Evolutionary conservation across 2,797 vertebrate genomes (phyloP).

Genomic region (Rhinogobio ventralis): DNA sequence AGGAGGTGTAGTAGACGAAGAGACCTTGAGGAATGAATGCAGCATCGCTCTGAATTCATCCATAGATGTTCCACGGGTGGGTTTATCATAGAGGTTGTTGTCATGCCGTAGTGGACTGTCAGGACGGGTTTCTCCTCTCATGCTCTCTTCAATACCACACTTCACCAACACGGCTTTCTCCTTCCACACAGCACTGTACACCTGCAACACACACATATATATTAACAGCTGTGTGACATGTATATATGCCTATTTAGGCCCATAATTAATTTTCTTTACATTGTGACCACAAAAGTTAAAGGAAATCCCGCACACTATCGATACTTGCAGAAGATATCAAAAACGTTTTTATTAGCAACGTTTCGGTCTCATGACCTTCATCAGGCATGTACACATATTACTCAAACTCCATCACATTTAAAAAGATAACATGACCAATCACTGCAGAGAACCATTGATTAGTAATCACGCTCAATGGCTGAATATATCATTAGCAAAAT

Average conservation of each 20-base stretch:
- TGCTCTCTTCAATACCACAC: conserved; percentile 85
- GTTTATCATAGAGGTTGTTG: conserved; percentile 90
- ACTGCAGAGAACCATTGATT: too few relatives aligned
- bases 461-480: too few relatives aligned
- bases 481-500: too few relatives aligned
- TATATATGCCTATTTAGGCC: too few relatives aligned
- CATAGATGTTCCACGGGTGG: conserved; percentile 93
- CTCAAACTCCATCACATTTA: too few relatives aligned
- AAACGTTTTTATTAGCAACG: too few relatives aligned
- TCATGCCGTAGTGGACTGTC: conserved; percentile 78
- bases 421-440: too few relatives aligned
- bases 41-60: conserved; percentile 98
- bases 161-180: conserved; percentile 92
- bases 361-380: too few relatives aligned
- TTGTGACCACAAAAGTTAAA: too few relatives aligned
- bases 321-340: too few relatives aligned
- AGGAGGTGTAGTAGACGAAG: background rate
- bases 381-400: too few relatives aligned
- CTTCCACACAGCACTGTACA: conserved; percentile 92
- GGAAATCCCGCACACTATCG: too few relatives aligned
- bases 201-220: conserved; percentile 72
- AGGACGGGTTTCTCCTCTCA: conserved; percentile 72
- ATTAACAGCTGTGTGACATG: background rate
- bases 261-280: background rate
- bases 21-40: conserved; percentile 91